A percentile compares a stretch with the other conserved stretches of the same genome.
Evolutionary conservation across 1,140 invertebrate genomes (phyloP).

Genomic region (Leptinotarsa undecemlineata): DNA sequence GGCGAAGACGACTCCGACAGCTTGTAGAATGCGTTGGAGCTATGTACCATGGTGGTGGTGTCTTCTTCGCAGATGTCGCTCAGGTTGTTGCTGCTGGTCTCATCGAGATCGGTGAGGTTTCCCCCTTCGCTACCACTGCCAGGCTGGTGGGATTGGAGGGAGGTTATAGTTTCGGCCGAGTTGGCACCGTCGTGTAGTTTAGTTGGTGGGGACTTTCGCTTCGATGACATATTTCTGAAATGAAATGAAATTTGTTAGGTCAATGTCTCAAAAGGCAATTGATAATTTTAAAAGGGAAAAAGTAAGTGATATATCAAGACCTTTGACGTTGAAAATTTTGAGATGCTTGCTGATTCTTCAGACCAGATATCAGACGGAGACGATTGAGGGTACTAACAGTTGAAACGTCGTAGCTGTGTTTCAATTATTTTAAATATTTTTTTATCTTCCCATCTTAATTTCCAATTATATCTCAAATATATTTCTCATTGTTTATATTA

Average conservation of each 20-base stretch:
- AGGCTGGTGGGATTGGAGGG: constrained; percentile 47
- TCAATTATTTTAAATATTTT: no score
- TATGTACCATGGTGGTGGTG: constrained; percentile 50
- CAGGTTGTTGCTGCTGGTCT: constrained; percentile 55
- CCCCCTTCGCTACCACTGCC: constrained; percentile 54
- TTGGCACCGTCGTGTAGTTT: constrained; percentile 82
- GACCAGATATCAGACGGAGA: no score
- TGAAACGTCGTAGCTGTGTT: no score
- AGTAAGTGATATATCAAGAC: no score
- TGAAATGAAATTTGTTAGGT: constrained; percentile 37
- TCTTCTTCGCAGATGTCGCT: constrained; percentile 58
- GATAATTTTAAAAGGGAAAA: no score
- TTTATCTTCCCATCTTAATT: no score
- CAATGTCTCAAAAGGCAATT: not conserved
- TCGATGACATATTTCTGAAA: constrained; percentile 91
- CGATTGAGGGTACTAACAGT: no score
- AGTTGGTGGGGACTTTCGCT: constrained; percentile 88
- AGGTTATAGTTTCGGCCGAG: constrained; percentile 57
- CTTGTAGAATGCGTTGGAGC: constrained; percentile 60
- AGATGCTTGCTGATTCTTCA: no score
- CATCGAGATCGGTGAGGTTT: constrained; percentile 54
- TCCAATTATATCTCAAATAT: no score
- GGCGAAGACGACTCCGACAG: constrained; percentile 62
- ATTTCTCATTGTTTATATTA: no score
- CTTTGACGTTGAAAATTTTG: no score